Evolutionary conservation across 1,140 invertebrate species (phyloP).

Genomic region (Heliconius eleuchia): DNA sequence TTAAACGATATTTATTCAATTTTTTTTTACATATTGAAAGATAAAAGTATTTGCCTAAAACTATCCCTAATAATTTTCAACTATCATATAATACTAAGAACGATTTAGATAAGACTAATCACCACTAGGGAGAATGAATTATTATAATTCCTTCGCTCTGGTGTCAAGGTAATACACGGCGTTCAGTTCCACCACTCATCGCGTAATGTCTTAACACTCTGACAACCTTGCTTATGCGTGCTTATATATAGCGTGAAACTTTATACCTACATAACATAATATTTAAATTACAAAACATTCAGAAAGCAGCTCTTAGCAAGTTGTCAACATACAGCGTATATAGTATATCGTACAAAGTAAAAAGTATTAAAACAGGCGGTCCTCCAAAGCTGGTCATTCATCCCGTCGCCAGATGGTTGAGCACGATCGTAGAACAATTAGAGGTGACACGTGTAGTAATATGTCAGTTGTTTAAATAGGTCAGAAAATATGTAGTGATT

Average conservation of each 20-base stretch:
- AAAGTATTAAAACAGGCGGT: conserved; percentile 42
- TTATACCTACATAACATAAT: not conserved
- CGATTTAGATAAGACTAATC: too few species aligned
- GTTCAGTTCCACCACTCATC: too few species aligned
- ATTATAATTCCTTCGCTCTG: too few species aligned
- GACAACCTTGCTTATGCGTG: not conserved
- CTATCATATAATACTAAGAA: too few species aligned
- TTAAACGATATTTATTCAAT: not conserved
- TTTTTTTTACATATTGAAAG: not conserved
- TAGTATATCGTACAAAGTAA: not conserved
- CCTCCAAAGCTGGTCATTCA: conserved; percentile 73
- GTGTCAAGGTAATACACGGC: too few species aligned
- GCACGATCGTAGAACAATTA: conserved; percentile 52
- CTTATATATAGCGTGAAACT: not conserved
- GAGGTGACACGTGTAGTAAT: conserved; percentile 48
- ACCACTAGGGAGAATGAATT: too few species aligned
- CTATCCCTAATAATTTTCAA: too few species aligned
- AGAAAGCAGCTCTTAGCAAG: not conserved
- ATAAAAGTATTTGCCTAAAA: too few species aligned
- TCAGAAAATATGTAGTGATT: conserved; percentile 1
- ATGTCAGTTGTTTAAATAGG: conserved; percentile 11
- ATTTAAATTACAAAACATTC: not conserved
- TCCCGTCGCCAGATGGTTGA: conserved; percentile 66
- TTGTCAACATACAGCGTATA: not conserved
- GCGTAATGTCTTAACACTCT: too few species aligned